These are phyloP conservation scores for Pogonophryne albipinna DNA, from an alignment of 2,797 vertebrate species.

Conservation along the genomic window DNA sequence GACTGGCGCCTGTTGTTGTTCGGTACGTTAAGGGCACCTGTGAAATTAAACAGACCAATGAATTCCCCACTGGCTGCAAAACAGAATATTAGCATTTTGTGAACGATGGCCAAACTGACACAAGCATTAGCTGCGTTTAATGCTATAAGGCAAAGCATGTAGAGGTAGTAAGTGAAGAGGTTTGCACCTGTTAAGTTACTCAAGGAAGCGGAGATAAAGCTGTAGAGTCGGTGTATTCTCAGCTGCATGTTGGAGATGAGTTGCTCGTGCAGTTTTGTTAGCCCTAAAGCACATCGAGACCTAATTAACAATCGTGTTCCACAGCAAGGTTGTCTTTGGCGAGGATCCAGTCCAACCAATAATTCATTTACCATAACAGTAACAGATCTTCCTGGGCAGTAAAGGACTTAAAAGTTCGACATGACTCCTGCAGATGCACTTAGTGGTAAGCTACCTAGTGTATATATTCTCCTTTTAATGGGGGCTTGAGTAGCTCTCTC, in stretches of 20 bases:
- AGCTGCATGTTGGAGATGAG: constrained; percentile 70
- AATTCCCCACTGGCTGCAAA: constrained; percentile 73
- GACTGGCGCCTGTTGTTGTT: constrained; percentile 67
- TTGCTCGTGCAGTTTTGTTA: constrained; percentile 76
- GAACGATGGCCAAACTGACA: constrained; percentile 63
- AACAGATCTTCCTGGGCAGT: constrained; percentile 73
- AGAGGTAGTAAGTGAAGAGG: constrained; percentile 49
- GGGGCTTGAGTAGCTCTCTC: constrained; percentile 59
- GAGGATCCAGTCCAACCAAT: constrained; percentile 74
- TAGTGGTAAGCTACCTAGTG: constrained; percentile 66
- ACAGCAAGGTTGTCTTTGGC: constrained; percentile 79
- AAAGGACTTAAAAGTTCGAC: constrained; percentile 75
- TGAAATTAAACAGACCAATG: constrained; percentile 83
- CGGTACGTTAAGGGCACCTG: constrained; percentile 78
- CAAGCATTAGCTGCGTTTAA: constrained; percentile 53
- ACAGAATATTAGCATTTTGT: constrained; percentile 70
- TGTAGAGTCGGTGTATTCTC: constrained; percentile 51
- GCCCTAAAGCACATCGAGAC: constrained; percentile 78
- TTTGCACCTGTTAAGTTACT: constrained; percentile 51
- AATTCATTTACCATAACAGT: constrained; percentile 74
- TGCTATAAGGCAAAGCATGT: constrained; percentile 63
- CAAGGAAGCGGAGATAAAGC: constrained; percentile 50
- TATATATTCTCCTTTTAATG: constrained; percentile 70
- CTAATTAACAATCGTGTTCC: constrained; percentile 80
- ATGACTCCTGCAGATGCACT: constrained; percentile 70